A percentile compares a stretch with the other conserved stretches of the same genome.
These are phyloP conservation scores for Troilus luridus DNA, from an alignment of 2,888 invertebrate genomes.

Conservation along the genomic window DNA sequence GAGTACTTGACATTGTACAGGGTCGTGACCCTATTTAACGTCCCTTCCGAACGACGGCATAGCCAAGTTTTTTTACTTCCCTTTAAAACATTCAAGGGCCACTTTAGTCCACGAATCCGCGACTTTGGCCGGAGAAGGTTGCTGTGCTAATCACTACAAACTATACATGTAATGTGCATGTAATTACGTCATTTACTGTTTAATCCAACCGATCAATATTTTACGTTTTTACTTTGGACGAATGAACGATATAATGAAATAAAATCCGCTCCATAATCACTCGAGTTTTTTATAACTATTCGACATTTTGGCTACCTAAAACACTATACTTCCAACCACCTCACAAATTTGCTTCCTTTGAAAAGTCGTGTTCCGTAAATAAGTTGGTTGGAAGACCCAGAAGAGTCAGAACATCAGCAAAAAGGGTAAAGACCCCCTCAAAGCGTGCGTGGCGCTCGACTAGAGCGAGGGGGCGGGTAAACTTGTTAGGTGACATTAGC, in stretches of 20 bases:
- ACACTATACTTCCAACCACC: neutral
- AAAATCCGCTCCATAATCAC: too few species aligned
- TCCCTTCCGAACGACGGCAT: too few species aligned
- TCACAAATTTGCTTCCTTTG: neutral
- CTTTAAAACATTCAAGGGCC: too few species aligned
- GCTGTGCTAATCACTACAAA: too few species aligned
- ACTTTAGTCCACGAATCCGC: too few species aligned
- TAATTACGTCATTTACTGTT: neutral
- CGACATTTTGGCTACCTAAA: neutral
- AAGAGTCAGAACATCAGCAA: neutral
- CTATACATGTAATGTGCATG: too few species aligned
- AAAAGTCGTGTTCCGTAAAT: neutral
- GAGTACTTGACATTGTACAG: too few species aligned
- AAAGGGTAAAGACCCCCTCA: neutral
- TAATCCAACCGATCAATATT: neutral
- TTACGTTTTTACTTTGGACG: neutral
- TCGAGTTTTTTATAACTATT: neutral
- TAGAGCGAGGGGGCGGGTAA: neutral
- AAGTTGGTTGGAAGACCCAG: neutral
- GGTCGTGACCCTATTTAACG: too few species aligned
- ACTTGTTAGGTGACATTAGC: slow-evolving; percentile 8
- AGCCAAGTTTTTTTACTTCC: too few species aligned
- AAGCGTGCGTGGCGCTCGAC: too few species aligned
- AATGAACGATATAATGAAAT: too few species aligned
- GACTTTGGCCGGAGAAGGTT: too few species aligned